These are phyloP conservation scores for Chrysina gloriosa DNA, from an alignment of 2,888 invertebrate species.

Conservation along the genomic window DNA sequence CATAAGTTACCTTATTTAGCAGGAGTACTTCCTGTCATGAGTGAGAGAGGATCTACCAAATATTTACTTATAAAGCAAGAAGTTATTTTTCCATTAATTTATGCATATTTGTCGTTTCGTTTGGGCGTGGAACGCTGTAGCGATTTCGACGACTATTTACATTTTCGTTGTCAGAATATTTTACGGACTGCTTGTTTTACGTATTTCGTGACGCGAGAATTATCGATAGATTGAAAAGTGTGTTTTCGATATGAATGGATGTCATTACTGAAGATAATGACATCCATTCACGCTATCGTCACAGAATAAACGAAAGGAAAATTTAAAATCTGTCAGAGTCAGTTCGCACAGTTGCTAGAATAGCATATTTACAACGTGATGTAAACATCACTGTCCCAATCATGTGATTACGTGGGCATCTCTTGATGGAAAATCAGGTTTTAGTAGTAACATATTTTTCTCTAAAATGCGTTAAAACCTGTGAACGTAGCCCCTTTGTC, in stretches of 20 bases:
- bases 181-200: conserved; percentile 15
- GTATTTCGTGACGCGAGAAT: conserved; percentile 21
- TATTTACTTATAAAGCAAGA: conserved; percentile 7
- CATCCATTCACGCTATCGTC: neutral
- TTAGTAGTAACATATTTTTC: neutral
- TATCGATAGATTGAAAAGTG: conserved; percentile 2
- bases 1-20: neutral
- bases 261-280: conserved; percentile 6
- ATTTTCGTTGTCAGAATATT: conserved; percentile 15
- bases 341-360: neutral
- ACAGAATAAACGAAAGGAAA: conserved; percentile 20
- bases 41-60: neutral
- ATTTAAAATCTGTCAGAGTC: conserved; percentile 18
- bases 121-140: conserved; percentile 11
- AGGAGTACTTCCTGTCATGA: neutral
- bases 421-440: neutral
- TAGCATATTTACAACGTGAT: conserved; percentile 2
- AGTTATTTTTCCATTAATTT: conserved; percentile 23
- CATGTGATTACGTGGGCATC: neutral
- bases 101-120: conserved; percentile 9
- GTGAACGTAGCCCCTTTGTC: too few relatives aligned
- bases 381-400: neutral
- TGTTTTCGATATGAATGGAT: conserved; percentile 18
- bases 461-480: too few relatives aligned
- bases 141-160: conserved; percentile 22